A percentile compares a stretch with the other conserved stretches of the same genome.
Evolutionary conservation across 53 echinoderm and acorn worm genomes (phyloP).

Genomic region (Luidia sarsii): DNA sequence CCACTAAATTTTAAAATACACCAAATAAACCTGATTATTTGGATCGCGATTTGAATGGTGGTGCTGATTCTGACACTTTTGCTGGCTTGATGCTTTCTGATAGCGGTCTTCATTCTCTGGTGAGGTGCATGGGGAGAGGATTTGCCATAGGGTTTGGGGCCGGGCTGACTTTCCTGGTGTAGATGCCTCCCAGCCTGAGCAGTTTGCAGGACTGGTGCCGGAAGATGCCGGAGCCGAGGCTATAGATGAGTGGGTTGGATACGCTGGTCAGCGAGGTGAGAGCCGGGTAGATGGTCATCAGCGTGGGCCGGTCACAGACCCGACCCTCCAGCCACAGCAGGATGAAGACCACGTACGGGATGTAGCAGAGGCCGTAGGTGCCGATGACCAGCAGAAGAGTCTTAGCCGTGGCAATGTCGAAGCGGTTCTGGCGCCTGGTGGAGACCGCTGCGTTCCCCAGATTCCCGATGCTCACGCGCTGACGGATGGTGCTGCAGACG

Average conservation of each 20-base stretch:
- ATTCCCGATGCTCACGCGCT: not conserved
- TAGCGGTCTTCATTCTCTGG: too few relatives aligned
- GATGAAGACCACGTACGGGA: slow-evolving; percentile 31
- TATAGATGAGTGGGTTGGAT: not conserved
- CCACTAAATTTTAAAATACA: too few relatives aligned
- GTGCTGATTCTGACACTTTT: too few relatives aligned
- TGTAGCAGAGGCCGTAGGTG: not conserved
- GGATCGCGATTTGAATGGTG: too few relatives aligned
- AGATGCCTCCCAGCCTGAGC: not conserved
- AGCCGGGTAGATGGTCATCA: too few relatives aligned
- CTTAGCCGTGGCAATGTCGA: slow-evolving; percentile 41
- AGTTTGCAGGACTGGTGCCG: not conserved
- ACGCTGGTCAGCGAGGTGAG: too few relatives aligned
- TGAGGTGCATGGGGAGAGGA: too few relatives aligned
- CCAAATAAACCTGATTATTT: too few relatives aligned
- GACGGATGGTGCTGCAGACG: not conserved
- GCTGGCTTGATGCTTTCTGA: too few relatives aligned
- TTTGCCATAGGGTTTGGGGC: too few relatives aligned
- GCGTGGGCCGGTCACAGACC: not conserved
- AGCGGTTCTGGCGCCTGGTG: slow-evolving; percentile 4
- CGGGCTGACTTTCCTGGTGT: too few relatives aligned
- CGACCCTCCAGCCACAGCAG: slow-evolving; percentile 1
- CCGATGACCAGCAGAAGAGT: slow-evolving; percentile 12
- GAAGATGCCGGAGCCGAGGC: not conserved
- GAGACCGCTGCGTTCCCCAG: not conserved